Conservation (phyloP, 2,888 invertebrate species). For the Coleophora flavipennella region DNA sequence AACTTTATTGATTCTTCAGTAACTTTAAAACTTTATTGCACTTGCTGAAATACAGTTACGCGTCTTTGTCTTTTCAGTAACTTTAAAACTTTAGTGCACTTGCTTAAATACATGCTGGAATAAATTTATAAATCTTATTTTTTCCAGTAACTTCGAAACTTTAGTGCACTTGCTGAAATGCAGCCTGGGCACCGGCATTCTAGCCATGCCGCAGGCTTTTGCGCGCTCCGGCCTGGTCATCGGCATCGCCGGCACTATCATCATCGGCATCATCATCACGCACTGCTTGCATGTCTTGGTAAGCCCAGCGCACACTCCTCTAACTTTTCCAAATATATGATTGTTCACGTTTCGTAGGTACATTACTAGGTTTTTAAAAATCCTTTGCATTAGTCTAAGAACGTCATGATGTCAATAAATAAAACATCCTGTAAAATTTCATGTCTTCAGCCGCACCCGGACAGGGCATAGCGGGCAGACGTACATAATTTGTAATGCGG, state of each 20-base stretch:
- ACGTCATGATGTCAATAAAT: too few species aligned
- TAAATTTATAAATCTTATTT: conserved; percentile 3
- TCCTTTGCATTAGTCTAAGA: too few species aligned
- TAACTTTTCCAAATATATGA: neutral
- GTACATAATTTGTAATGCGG: too few species aligned
- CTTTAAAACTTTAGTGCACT: conserved; percentile 72
- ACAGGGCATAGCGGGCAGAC: too few species aligned
- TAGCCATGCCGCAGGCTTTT: conserved; percentile 96
- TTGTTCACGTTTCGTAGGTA: neutral
- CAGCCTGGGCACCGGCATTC: conserved; percentile 92
- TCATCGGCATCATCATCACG: conserved; percentile 85
- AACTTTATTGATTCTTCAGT: conserved; percentile 20
- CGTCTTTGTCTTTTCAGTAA: conserved; percentile 40
- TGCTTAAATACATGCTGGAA: neutral
- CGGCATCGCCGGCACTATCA: conserved; percentile 82
- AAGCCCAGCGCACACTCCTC: neutral
- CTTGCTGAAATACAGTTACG: conserved; percentile 85
- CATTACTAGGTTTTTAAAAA: too few species aligned
- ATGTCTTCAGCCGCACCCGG: too few species aligned
- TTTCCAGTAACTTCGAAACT: conserved; percentile 82
- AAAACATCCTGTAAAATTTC: too few species aligned
- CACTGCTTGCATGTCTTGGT: conserved; percentile 91
- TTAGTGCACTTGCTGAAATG: conserved; percentile 91
- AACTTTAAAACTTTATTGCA: conserved; percentile 88
- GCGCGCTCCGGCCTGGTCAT: conserved; percentile 85